Evolutionary conservation across 1,140 invertebrate species (phyloP).

Genomic region (Drosophila mojavensis): DNA sequence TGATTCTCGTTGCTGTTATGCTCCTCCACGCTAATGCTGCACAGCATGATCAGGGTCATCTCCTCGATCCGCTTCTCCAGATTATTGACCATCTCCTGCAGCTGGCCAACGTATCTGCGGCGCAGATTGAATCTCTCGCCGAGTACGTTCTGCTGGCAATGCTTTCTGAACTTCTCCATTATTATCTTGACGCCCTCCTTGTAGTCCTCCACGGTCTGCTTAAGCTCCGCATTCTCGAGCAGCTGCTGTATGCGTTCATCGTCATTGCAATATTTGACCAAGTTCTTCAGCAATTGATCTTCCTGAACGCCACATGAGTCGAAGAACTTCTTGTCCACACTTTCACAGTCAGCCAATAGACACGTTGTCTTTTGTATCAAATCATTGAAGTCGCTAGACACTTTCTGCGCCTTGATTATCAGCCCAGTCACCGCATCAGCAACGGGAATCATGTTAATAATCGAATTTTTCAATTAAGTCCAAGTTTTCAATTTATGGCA

Average conservation of each 20-base stretch:
- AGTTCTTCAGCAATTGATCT: conserved; percentile 53
- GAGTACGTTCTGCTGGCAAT: conserved; percentile 41
- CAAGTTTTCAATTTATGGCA: not conserved
- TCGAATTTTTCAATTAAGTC: conserved; percentile 33
- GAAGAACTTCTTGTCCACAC: conserved; percentile 25
- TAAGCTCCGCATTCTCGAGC: conserved; percentile 61
- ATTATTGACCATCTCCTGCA: conserved; percentile 31
- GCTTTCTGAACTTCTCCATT: conserved; percentile 55
- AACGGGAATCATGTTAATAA: conserved; percentile 33
- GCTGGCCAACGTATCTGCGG: conserved; percentile 41
- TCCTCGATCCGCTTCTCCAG: conserved; percentile 54
- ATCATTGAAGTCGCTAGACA: conserved; percentile 29
- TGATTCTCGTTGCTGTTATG: conserved; percentile 33
- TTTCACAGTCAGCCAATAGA: conserved; percentile 30
- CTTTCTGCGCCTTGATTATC: conserved; percentile 4
- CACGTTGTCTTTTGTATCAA: conserved; percentile 23
- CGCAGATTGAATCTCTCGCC: conserved; percentile 36
- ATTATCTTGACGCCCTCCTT: conserved; percentile 37
- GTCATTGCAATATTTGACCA: conserved; percentile 42
- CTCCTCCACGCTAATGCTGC: conserved; percentile 41
- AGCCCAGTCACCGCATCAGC: not conserved
- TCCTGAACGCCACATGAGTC: conserved; percentile 43
- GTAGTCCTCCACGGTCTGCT: conserved; percentile 48
- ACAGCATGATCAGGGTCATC: conserved; percentile 51
- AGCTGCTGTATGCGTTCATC: conserved; percentile 43